Percentiles rank a stretch among this genome's conserved stretches.
These are phyloP conservation scores for Leptinotarsa peninsularis DNA, from an alignment of 2,888 invertebrate genomes.

Conservation along the genomic window DNA sequence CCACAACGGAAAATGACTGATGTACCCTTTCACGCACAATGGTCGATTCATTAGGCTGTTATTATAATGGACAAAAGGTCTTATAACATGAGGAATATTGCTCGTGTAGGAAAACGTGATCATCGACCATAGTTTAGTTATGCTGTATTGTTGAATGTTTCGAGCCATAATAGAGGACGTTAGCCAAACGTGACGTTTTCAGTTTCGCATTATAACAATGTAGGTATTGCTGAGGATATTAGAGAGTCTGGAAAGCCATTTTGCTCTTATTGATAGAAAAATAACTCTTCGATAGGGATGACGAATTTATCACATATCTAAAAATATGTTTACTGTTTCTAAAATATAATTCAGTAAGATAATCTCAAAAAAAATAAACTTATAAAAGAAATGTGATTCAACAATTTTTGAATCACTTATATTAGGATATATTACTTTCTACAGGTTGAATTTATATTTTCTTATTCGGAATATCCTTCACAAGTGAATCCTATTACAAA, in stretches of 20 bases:
- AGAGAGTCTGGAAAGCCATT: not conserved
- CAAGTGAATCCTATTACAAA: no score
- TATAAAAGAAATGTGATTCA: no score
- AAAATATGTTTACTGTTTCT: no score
- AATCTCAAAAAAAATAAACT: no score
- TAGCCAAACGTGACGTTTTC: not conserved
- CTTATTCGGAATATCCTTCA: no score
- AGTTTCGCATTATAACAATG: not conserved
- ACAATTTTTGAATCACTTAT: no score
- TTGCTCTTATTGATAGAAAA: not conserved
- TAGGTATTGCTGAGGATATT: not conserved
- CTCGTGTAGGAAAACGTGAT: conserved; percentile 10
- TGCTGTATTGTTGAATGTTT: conserved; percentile 1
- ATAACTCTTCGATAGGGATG: no score
- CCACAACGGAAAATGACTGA: not conserved
- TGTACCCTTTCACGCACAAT: not conserved
- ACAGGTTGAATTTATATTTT: no score
- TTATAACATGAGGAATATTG: not conserved
- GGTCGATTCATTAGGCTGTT: conserved; percentile 2
- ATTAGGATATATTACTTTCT: no score
- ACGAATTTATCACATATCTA: no score
- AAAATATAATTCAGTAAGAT: no score
- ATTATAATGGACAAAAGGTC: conserved; percentile 4
- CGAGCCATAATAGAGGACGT: conserved; percentile 1
- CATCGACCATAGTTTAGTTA: conserved; percentile 1